These are phyloP conservation scores for Sebastes minor DNA, from an alignment of 2,797 vertebrate genomes.

Conservation along the genomic window DNA sequence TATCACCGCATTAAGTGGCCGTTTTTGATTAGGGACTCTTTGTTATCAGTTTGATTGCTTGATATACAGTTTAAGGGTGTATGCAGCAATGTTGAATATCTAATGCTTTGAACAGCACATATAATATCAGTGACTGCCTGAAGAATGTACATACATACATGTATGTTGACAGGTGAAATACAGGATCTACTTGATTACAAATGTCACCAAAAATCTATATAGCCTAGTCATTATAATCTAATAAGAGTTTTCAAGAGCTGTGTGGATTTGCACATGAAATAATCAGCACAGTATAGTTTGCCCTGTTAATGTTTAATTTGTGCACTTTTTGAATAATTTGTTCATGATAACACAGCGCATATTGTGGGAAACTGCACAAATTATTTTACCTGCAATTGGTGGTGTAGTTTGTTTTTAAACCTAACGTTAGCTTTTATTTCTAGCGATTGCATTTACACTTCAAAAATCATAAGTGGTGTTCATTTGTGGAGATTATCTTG, in stretches of 20 bases:
- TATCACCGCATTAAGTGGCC: not conserved
- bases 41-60: conserved; percentile 11
- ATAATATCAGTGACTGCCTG: conserved; percentile 22
- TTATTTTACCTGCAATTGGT: not conserved
- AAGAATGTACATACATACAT: not conserved
- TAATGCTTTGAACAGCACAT: conserved; percentile 30
- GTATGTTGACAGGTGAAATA: not conserved
- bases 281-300: not conserved
- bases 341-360: not conserved
- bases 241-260: not conserved
- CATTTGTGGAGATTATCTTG: too few species aligned
- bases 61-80: not conserved
- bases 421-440: too few species aligned
- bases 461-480: too few species aligned
- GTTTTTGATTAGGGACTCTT: not conserved
- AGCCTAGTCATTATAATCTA: not conserved
- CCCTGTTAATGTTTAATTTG: not conserved
- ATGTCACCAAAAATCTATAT: not conserved
- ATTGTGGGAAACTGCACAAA: not conserved
- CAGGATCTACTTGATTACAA: not conserved
- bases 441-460: too few species aligned
- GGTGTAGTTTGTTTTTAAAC: too few species aligned
- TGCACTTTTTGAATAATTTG: not conserved
- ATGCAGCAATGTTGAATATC: conserved; percentile 7
- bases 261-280: not conserved